Evolutionary conservation across 2,888 invertebrate species (phyloP), one percentile per base, ranked within the genome.

Genomic region (Polymixis lichenea): DNA sequence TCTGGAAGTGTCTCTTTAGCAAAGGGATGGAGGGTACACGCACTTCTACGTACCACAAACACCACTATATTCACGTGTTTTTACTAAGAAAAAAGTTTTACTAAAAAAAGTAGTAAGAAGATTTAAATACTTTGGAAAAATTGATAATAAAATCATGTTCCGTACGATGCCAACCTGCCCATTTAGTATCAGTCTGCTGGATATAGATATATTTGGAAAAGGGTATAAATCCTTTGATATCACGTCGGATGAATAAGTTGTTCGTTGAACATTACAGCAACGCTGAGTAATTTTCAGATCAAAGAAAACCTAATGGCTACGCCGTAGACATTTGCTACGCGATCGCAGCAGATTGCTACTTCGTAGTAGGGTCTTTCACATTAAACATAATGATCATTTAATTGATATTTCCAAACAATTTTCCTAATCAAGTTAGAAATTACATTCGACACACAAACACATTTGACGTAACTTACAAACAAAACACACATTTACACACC

Each of bases 211-310:
- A 32, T 67, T 67, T 67, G 17, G 32, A 38, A 67, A 68, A 75
- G 49, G 55, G 17, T 61, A 6, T 32, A 60, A 43, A 51, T 56
- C 69, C 49, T 38, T 70, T 77, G 51, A 71, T 53, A 32, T 46
- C 38, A 43, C 38, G 17, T 32, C 53, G 62, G 32, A n/a, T 72
- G 68, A 78, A 51, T 68, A 71, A 65, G 58, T 60, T 68, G 67
- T 55, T 82, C 80, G 68, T 22, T 80, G 78, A 82, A 68, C 58
- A 82, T 67, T 53, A 55, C 28, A 15, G 46, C 46, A 71, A 17
- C 67, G 49, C 67, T 51, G 64, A 43, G 49, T 64, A 19, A 72
- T 53, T 58, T 64, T 68, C 46, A 25, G 64, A 82, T 78, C 81
- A 81, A 81, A 78, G 64, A 56, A 49, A 72, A 51, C 32, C 13